Evolutionary conservation across 2,113 vertebrate species (phyloP), one percentile per base, ranked within the genome.

Genomic region (Procavia capensis): DNA sequence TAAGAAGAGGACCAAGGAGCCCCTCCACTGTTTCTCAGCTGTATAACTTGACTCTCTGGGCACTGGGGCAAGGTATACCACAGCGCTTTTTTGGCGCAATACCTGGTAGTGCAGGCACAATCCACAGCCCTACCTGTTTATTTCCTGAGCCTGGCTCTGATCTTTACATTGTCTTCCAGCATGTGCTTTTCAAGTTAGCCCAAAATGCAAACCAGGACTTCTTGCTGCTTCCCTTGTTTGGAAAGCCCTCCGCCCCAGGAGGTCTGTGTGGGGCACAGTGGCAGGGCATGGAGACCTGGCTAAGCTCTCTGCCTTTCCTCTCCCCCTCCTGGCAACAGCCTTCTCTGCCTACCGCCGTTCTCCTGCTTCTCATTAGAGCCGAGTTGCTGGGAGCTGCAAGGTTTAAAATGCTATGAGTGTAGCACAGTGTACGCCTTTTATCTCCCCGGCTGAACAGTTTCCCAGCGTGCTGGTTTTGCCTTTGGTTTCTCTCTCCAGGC

Each of bases 81-180:
- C 0, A 4, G 59, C 25, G 19, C 24, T 3, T 29, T 16, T 3
- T 9, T 0, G 34, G 31, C 3, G 0, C 0, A 36, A 25, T 0
- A 3, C 27, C 0, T 0, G 9, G 54, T 29, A 5, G 41, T 0
- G 0, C 36, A 25, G 27, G 16, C 19, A 24, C 14, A 4, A 16
- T 29, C 50, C 63, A 19, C 79, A 5, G n/a, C 0, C 14, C 22
- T 20, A 6, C 27, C 45, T 0, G 0, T 5, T 6, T 59, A 3
- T n/a, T 43, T 68, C n/a, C 90, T 0, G 0, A 0, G 2, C 14
- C 0, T 17, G 13, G n/a, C 17, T 14, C 47, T 20, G 3, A 9
- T 6, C 43, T 64, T 43, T 6, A 11, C 0, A 0, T 27, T 27
- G 47, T 50, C 3, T 10, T 14, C 68, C 27, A 6, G 54, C 29